Evolutionary conservation across 2,888 invertebrate genomes (phyloP).

Genomic region (Atethmia centrago): DNA sequence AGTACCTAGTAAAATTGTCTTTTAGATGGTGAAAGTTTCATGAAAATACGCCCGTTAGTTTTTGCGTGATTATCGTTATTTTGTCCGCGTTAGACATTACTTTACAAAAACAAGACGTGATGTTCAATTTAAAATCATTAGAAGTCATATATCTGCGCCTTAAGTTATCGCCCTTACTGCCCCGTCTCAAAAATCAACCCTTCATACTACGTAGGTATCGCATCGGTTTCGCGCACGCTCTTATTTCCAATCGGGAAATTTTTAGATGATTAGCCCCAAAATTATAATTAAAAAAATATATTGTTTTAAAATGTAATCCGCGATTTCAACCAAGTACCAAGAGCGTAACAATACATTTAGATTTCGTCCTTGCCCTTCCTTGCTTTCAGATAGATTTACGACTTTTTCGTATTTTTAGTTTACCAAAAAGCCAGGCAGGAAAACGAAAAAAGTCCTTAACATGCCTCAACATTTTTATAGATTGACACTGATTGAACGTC

Average conservation of each 20-base stretch:
- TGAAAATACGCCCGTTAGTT: too few relatives aligned
- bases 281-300: background rate
- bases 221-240: background rate
- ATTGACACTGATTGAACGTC: slow-evolving; percentile 39
- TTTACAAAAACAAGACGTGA: too few relatives aligned
- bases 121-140: too few relatives aligned
- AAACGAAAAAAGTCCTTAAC: background rate
- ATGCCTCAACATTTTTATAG: slow-evolving; percentile 1
- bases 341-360: background rate
- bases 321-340: background rate
- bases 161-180: too few relatives aligned
- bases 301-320: background rate
- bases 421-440: background rate
- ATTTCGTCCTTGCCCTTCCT: background rate
- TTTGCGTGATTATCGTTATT: too few relatives aligned
- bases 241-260: background rate
- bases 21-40: too few relatives aligned
- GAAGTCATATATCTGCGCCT: too few relatives aligned
- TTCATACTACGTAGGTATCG: too few relatives aligned
- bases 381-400: background rate
- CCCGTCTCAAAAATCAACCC: too few relatives aligned
- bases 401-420: background rate
- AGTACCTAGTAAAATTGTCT: too few relatives aligned
- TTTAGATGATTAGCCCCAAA: background rate
- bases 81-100: too few relatives aligned